phyloP scores from a whole-genome alignment of 2,888 invertebrate species.

The Cephus nigrinus region DNA sequence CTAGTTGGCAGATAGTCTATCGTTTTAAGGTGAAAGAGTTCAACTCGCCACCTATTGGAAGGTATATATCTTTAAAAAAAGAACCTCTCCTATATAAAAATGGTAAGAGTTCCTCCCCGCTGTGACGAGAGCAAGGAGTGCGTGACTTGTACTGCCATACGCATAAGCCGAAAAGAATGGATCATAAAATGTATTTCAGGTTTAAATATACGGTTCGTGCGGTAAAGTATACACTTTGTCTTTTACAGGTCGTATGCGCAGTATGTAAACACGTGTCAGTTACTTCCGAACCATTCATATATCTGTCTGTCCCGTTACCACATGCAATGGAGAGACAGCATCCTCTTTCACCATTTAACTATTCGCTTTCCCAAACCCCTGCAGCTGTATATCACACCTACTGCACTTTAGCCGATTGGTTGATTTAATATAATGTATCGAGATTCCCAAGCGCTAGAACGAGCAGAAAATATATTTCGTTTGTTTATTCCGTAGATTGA shows the following conservation, averaged over 20 bases:
- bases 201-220: background rate
- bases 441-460: constrained; percentile 6
- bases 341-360: too few relatives aligned
- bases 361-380: too few relatives aligned
- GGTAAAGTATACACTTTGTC: constrained; percentile 8
- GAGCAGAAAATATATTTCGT: constrained; percentile 26
- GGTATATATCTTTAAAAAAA: too few relatives aligned
- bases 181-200: constrained; percentile 11
- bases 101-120: background rate
- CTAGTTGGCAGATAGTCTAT: background rate
- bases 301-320: constrained; percentile 74
- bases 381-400: too few relatives aligned
- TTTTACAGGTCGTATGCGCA: constrained; percentile 71
- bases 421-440: constrained; percentile 29
- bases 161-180: background rate
- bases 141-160: background rate
- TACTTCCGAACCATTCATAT: constrained; percentile 77
- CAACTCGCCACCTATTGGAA: too few relatives aligned
- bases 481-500: constrained; percentile 17
- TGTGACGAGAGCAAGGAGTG: background rate
- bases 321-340: constrained; percentile 71
- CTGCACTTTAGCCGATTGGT: constrained; percentile 28
- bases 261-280: constrained; percentile 73
- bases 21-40: too few relatives aligned
- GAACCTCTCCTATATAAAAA: background rate